Base-by-base conservation (phyloP, 1,140 invertebrate species). In the Temnothorax curvispinosus region DNA sequence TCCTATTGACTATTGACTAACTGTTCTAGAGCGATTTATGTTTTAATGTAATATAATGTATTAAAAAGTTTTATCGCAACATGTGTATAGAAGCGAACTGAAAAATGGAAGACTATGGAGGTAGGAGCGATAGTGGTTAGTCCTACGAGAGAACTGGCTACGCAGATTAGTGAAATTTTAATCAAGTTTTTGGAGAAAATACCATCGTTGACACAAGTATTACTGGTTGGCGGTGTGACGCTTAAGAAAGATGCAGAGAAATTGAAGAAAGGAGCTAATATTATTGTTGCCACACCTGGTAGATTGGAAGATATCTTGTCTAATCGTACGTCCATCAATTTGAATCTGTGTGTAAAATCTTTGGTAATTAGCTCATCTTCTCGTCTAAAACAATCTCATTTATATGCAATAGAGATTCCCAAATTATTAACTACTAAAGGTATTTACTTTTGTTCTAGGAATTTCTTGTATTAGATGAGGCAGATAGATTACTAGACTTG, bases 381-480 rank as follows among this genome's bases (percentile, higher is more conserved):
- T 64, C 62, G 1, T 44, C 11, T 50, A 4, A 74, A 4, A 74
- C n/a, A 15, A 56, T 41, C 6, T 72, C 38, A 81, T 41, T 72
- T 44, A 15, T 11, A 27, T 18, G 11, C 21, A 13, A 35, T 9
- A 60, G 3, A 15, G 1, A 41, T 21, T 21, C n/a, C 1, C 67
- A 9, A 54, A 56, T 74, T 32, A 35, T 60, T 47, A 58, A 75
- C 32, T 44, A 47, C 47, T 54, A 54, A 54, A 54, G 54, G 54
- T 15, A 8, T 6, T 13, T 67, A 74, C 56, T 76, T 11, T 69
- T 7, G 77, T 32, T 81, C 9, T 52, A 98, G 97, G 99, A 99
- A 96, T 96, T 99, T 62, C 93, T 99, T 21, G 97, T 99, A 13
- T 95, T 99, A 65, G 99, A 99, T 95, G 99, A 99, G 96, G 99